Evolutionary conservation across 2,797 vertebrate genomes (phyloP), one percentile per base, ranked within the genome.

Genomic region (Platyrinchus mystaceus): DNA sequence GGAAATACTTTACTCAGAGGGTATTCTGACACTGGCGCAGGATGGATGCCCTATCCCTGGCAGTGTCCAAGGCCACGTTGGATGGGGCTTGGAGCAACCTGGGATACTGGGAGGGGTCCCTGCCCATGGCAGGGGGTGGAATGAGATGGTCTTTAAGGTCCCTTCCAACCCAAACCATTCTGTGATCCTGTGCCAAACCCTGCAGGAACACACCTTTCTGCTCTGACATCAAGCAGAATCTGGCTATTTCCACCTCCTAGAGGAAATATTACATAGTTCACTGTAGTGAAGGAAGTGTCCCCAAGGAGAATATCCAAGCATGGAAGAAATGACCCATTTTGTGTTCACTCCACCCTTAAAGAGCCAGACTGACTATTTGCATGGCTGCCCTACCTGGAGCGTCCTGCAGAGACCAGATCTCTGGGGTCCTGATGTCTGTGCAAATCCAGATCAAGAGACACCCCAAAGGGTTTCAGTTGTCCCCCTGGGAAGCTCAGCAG

Each of bases 61-160:
- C 0, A 63, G 23, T 43, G 36, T 0, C 28, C 79, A 6, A 44
- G 78, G 64, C 43, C 70, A 44, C 43, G 43, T 0, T 50, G 49
- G 55, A 24, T 0, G 0, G 63, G 22, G 32, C 9, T 68, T 4
- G 77, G 78, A 56, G 27, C 27, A 19, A 0, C 36, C 36, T 76
- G 87, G 36, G 6, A 8, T 0, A 7, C 49, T 24, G 56, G 56
- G 1, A 63, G 16, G 24, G 24, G 28, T 50, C 59, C 50, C 9
- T 87, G 37, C 19, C 14, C 52, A 6, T 21, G 28, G 28, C 23
- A 39, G 39, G 32, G 14, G 6, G 0, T 49, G 49, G 49, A 0
- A 56, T 7, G 4, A 21, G 39, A 10, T 44, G 56, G 17, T 7
- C 20, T 58, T n/a, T 34, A 30, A 58, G 20, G 24, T 37, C 19